Conservation (phyloP, 2,113 vertebrate genomes). For the Prinia subflava region DNA sequence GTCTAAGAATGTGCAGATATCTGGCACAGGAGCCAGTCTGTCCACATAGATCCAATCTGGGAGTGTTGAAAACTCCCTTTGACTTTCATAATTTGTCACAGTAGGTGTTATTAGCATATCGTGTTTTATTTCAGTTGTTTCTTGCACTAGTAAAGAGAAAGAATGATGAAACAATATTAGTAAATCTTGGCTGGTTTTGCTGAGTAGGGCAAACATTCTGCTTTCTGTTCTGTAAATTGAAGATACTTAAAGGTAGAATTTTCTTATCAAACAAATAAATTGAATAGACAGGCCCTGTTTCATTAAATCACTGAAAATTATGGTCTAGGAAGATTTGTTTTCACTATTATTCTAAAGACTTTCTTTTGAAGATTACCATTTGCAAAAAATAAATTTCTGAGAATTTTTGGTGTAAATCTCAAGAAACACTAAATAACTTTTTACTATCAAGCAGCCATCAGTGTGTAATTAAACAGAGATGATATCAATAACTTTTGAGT, state of each 20-base stretch:
- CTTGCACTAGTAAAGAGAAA: background rate
- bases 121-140: background rate
- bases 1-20: background rate
- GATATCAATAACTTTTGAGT: background rate
- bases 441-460: background rate
- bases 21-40: background rate
- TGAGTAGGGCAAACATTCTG: background rate
- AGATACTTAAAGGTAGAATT: background rate
- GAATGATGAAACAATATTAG: slow-evolving; percentile 7
- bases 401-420: background rate
- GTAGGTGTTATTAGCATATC: slow-evolving; percentile 13
- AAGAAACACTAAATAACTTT: background rate
- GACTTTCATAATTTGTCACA: slow-evolving; percentile 9
- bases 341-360: background rate
- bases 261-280: background rate
- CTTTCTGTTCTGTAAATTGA: background rate
- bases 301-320: background rate
- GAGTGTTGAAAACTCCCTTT: slow-evolving; percentile 15
- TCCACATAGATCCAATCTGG: background rate
- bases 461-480: background rate
- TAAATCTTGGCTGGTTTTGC: background rate
- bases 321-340: background rate
- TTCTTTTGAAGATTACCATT: background rate
- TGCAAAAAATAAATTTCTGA: background rate
- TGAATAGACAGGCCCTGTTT: background rate